Conservation (phyloP, 2,113 vertebrate genomes). For the Vireo altiloquus region DNA sequence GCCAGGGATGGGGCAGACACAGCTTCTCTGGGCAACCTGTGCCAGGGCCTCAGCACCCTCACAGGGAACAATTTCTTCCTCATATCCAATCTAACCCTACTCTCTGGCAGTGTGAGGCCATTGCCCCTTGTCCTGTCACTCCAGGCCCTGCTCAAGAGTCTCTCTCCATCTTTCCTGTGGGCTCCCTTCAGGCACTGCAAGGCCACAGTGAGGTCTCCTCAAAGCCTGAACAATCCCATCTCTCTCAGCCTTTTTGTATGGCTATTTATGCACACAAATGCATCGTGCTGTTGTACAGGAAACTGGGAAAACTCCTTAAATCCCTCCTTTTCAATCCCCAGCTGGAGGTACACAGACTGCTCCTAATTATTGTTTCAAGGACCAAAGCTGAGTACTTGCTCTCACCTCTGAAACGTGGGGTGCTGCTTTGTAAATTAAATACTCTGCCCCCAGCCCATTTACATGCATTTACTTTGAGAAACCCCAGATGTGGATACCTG, state of each 20-base stretch:
- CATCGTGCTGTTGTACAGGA: not conserved
- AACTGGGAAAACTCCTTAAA: not conserved
- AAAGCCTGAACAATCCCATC: not conserved
- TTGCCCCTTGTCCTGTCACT: not conserved
- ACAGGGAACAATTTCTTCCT: rapidly evolving
- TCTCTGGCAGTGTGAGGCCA: not conserved
- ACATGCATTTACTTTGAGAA: not conserved
- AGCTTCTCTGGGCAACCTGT: not conserved
- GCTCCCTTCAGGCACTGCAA: not conserved
- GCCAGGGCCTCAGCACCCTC: not conserved
- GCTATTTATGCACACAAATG: not conserved
- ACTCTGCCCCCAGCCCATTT: not conserved
- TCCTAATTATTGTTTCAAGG: not conserved
- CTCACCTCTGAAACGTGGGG: not conserved
- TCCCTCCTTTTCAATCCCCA: not conserved
- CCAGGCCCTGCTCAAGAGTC: not conserved
- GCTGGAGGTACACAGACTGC: not conserved
- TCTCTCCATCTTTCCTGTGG: not conserved
- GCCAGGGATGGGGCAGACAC: not conserved
- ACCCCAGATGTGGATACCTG: not conserved
- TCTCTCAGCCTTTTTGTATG: not conserved
- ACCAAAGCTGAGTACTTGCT: not conserved
- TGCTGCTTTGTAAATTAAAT: not conserved
- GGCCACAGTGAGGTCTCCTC: rapidly evolving
- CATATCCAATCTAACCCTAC: rapidly evolving